Base-by-base conservation (phyloP, 2,888 invertebrate genomes). In the Teleogryllus oceanicus region DNA sequence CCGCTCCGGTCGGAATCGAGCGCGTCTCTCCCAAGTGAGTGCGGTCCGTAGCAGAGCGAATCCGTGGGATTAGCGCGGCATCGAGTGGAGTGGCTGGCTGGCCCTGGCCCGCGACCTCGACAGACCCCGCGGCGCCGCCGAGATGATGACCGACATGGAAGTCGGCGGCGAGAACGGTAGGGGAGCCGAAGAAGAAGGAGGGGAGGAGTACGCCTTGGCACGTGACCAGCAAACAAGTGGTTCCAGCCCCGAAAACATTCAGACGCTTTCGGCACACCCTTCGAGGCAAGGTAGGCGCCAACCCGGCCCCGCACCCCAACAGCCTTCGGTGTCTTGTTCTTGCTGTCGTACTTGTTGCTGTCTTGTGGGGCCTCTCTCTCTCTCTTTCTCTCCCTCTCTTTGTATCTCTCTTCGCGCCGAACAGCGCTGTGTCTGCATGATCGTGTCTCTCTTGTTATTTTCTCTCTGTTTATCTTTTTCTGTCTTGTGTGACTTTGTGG, bases 211-310 rank as follows among this genome's bases (percentile, higher is more conserved):
- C 62, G n/a, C 62, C 62, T 5, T 62, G 16, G 62, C 62, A 62
- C 62, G 62, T 62, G 62, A 62, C 62, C 62, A 62, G 62, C 62
- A 62, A 62, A 62, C 62, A 62, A 62, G 62, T 62, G 62, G 62
- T 62, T 62, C 62, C 62, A 62, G 62, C n/a, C 62, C 62, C 62
- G 62, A 62, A 62, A 62, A 62, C 62, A 62, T 62, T 62, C 62
- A 62, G 62, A 62, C 62, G 62, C 62, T 62, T 8, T 13, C 62
- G 13, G 62, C 62, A 5, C 62, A 62, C 62, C 62, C 62, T 62
- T 62, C 62, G 16, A 62, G 62, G 62, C 62, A 62, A 62, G 62
- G 62, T 62, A 62, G 62, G 62, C 62, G 16, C 16, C n/a, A 13
- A 13, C 13, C 8, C 62, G 16, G 16, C 5, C 62, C n/a, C n/a